A percentile compares a stretch with the other conserved stretches of the same genome.
Conservation (phyloP, 2,797 vertebrate species). For the Myotis daubentonii region DNA sequence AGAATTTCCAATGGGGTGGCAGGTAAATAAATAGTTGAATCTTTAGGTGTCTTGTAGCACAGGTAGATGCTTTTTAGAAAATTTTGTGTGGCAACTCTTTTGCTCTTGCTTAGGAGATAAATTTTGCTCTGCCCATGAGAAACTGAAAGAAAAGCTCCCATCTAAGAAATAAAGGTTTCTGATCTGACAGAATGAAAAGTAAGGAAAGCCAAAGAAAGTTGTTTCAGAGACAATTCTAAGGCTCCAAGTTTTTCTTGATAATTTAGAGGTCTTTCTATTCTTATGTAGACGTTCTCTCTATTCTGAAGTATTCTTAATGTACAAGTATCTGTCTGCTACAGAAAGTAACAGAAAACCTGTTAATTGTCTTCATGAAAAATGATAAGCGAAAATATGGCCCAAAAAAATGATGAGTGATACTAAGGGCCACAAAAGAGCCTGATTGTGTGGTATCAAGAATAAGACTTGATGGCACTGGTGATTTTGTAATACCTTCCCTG, state of each 20-base stretch:
- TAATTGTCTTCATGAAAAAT: conserved; percentile 21
- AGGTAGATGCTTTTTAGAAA: conserved; percentile 11
- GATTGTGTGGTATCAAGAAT: conserved; percentile 42
- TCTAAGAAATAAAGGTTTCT: conserved; percentile 10
- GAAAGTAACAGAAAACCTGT: background rate
- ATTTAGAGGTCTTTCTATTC: conserved; percentile 15
- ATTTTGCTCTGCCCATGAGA: background rate
- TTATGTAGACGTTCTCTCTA: conserved; percentile 23
- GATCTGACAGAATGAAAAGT: conserved; percentile 16
- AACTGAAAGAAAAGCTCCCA: background rate
- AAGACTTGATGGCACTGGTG: conserved; percentile 42
- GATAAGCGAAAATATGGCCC: background rate
- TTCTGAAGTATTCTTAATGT: conserved; percentile 16
- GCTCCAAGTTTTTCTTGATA: conserved; percentile 13
- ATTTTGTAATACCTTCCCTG: conserved; percentile 21
- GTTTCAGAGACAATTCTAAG: conserved; percentile 41
- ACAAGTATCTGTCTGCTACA: background rate
- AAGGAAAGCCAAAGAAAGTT: conserved; percentile 30
- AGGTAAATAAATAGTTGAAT: background rate
- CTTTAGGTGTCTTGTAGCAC: background rate
- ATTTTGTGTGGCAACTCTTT: background rate
- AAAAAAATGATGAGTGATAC: background rate
- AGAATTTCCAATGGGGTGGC: background rate
- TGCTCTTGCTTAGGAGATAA: conserved; percentile 18
- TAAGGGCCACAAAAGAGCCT: conserved; percentile 16